phyloP scores from a whole-genome alignment of 2,113 vertebrate genomes.

The Salvelinus alpinus region DNA sequence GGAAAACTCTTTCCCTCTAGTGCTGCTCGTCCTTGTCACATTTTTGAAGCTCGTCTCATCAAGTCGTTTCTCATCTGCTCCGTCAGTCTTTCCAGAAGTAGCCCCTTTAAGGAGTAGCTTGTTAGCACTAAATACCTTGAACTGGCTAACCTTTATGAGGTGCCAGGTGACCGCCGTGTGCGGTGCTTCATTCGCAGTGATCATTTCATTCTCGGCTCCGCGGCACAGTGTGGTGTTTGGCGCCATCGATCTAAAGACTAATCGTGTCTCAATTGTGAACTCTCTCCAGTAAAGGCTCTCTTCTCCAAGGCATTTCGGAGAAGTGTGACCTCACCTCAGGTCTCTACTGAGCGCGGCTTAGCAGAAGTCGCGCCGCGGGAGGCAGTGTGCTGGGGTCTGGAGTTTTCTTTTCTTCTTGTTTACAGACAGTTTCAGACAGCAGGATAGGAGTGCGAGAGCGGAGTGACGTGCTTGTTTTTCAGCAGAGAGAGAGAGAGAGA shows the following conservation, averaged over 20 bases:
- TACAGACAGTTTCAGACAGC: not conserved
- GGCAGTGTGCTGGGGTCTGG: not conserved
- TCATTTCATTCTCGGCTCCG: too few species aligned
- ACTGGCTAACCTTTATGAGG: constrained; percentile 27
- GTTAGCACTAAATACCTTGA: constrained; percentile 44
- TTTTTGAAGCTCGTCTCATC: not conserved
- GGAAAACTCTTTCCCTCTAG: not conserved
- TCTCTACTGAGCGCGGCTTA: not conserved
- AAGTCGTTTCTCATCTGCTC: too few species aligned
- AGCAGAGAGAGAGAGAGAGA: not conserved
- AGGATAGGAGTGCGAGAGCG: not conserved
- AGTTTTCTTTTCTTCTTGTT: not conserved
- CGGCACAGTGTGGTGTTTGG: too few species aligned
- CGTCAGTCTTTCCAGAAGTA: too few species aligned
- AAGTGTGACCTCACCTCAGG: too few species aligned
- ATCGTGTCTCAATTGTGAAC: too few species aligned
- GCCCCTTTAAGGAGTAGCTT: constrained; percentile 14
- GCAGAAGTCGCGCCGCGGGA: not conserved
- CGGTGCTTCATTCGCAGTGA: too few species aligned
- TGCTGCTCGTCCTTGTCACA: not conserved
- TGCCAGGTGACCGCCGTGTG: not conserved
- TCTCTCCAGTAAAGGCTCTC: too few species aligned
- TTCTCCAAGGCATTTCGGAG: too few species aligned
- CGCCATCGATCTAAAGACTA: too few species aligned
- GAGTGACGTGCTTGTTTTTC: not conserved